phyloP scores from a whole-genome alignment of 2,797 vertebrate species.

The Myotis findleyi region DNA sequence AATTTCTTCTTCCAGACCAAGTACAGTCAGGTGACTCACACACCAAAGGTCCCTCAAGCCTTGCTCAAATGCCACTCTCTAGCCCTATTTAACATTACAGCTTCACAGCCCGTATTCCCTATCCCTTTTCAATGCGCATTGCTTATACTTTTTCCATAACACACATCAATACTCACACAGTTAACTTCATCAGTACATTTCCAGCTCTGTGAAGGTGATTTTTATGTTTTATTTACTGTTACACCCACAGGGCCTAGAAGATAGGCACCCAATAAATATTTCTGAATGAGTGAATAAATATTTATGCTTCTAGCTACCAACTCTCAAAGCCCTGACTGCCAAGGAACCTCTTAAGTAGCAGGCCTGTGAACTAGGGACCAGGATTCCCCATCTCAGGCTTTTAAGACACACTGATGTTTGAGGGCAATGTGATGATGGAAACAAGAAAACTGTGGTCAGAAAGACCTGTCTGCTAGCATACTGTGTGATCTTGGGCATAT shows the following conservation, averaged over 20 bases:
- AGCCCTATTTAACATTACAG: background rate
- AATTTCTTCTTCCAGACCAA: slow-evolving; percentile 8
- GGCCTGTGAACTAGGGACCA: background rate
- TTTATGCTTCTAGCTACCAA: slow-evolving; percentile 32
- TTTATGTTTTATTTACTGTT: slow-evolving; percentile 28
- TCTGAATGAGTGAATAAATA: background rate
- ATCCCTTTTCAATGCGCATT: background rate
- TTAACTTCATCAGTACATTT: background rate
- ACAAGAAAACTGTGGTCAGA: background rate
- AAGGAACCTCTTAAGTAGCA: background rate
- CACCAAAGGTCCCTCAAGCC: background rate
- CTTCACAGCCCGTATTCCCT: background rate
- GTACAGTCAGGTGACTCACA: background rate
- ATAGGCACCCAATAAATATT: background rate
- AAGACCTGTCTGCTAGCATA: background rate
- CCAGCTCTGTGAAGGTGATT: background rate
- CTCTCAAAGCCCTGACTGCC: background rate
- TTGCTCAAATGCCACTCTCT: background rate
- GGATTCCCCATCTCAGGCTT: background rate
- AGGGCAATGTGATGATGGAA: background rate
- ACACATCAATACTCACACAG: background rate
- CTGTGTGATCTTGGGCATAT: background rate
- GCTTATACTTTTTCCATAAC: slow-evolving; percentile 4
- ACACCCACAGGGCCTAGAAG: slow-evolving; percentile 6
- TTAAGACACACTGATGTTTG: background rate